Conservation (phyloP, 1,140 invertebrate species). For the Globodera ellingtonae region DNA sequence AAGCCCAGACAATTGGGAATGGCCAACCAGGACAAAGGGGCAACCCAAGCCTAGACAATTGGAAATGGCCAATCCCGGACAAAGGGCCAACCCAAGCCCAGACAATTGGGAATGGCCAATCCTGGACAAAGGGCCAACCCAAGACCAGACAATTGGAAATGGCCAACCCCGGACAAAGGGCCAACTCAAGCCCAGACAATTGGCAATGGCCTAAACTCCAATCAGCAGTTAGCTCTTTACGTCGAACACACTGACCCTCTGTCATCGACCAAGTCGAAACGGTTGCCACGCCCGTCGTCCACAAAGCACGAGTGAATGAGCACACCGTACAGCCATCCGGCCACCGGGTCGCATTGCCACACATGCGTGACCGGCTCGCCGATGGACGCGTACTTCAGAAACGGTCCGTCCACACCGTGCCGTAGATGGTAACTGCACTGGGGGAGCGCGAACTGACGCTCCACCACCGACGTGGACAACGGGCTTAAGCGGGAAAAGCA, state of each 20-base stretch:
- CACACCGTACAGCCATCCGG: constrained; percentile 59
- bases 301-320: constrained; percentile 63
- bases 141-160: too few relatives aligned
- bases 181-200: too few relatives aligned
- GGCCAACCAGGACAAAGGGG: too few relatives aligned
- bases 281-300: constrained; percentile 62
- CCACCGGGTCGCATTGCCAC: constrained; percentile 49
- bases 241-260: constrained; percentile 44
- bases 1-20: too few relatives aligned
- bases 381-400: constrained; percentile 57
- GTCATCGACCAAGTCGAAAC: constrained; percentile 62
- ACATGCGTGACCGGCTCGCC: constrained; percentile 59
- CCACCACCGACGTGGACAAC: constrained; percentile 57
- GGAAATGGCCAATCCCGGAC: too few relatives aligned
- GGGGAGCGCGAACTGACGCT: constrained; percentile 58
- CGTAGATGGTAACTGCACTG: constrained; percentile 58
- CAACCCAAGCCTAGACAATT: too few relatives aligned
- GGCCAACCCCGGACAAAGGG: too few relatives aligned
- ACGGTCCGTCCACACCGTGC: constrained; percentile 52
- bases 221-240: not conserved
- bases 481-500: constrained; percentile 41
- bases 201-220: too few relatives aligned
- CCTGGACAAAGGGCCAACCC: too few relatives aligned
- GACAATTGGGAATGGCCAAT: too few relatives aligned
- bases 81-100: too few relatives aligned